Base-by-base conservation (phyloP, 2,797 vertebrate species). In the Novumbra hubbsi region DNA sequence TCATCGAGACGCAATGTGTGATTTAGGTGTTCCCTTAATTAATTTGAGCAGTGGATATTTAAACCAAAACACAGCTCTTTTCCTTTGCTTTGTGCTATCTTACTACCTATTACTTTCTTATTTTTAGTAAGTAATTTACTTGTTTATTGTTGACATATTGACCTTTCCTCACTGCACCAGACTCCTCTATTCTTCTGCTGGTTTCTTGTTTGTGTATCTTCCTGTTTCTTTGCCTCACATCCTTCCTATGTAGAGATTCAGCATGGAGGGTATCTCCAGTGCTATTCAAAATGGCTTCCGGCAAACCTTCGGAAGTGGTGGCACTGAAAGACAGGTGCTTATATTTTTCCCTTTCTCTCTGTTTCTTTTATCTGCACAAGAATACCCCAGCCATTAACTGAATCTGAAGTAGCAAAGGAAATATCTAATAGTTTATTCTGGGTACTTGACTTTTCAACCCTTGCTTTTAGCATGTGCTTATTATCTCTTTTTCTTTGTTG, bases 271-370 rank as follows among this genome's bases (percentile, higher is more conserved):
- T 82, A 93, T 99, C 90, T 99, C 98, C 88, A 93, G 95, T 91
- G 96, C 96, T 89, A 96, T 99, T 95, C 97, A 99, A 89, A 96
- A 95, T 93, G 95, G 98, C 91, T 95, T 99, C 90, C 95, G 96
- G 83, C 96, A 98, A 94, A 98, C 96, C 7, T 99, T 99, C 93
- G 94, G 97, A 87, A 96, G 94, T 85, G 91, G 93, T 0, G 95
- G 94, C 92, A 95, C 91, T 93, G 96, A 97, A 83, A 95, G 94
- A 95, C 97, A 99, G 98, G 98, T 99, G 91, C 89, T 80, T 81
- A 67, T 83, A 48, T 67, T 90, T 90, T 62, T 76, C 16, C 77
- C 24, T 73, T 16, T 17, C 27, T 17, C 27, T 27, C 71, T 73
- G 16, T 63, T 21, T 68, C 57, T 28, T 76, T 52, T 70, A 72